phyloP scores from a whole-genome alignment of 2,888 invertebrate genomes.

The Tillus elongatus region DNA sequence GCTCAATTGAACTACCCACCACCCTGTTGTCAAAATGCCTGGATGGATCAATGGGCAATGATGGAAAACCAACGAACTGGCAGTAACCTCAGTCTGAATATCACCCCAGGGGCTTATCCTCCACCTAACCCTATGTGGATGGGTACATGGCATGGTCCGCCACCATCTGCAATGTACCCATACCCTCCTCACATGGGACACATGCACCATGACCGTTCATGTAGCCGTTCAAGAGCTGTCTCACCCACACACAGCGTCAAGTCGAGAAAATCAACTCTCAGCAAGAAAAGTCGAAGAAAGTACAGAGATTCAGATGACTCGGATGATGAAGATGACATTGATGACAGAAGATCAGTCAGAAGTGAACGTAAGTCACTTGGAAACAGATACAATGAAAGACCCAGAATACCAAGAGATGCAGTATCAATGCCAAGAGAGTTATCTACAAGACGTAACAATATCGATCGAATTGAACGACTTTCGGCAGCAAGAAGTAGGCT shows the following conservation, averaged over 20 bases:
- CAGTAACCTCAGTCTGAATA: constrained; percentile 50
- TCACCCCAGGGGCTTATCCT: constrained; percentile 35
- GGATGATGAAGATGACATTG: constrained; percentile 43
- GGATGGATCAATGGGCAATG: constrained; percentile 36
- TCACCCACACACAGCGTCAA: constrained; percentile 62
- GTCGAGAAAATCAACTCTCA: constrained; percentile 58
- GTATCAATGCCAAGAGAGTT: constrained; percentile 34
- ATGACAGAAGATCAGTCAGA: constrained; percentile 35
- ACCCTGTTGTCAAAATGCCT: constrained; percentile 41
- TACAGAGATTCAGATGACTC: constrained; percentile 41
- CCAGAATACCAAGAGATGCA: constrained; percentile 28
- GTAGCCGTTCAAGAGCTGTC: constrained; percentile 55
- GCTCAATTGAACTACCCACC: constrained; percentile 56
- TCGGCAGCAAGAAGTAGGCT: constrained; percentile 26
- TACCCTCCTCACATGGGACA: constrained; percentile 36
- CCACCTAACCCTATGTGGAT: constrained; percentile 41
- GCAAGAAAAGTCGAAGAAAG: constrained; percentile 45
- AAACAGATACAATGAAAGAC: constrained; percentile 25
- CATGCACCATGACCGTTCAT: constrained; percentile 49
- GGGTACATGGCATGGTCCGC: constrained; percentile 42
- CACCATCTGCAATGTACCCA: constrained; percentile 35
- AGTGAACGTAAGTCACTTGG: constrained; percentile 34
- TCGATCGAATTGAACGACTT: constrained; percentile 28
- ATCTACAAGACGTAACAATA: constrained; percentile 22
- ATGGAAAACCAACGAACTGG: constrained; percentile 38